These are phyloP conservation scores for Characodon lateralis DNA, from an alignment of 2,797 vertebrate genomes.

Conservation along the genomic window DNA sequence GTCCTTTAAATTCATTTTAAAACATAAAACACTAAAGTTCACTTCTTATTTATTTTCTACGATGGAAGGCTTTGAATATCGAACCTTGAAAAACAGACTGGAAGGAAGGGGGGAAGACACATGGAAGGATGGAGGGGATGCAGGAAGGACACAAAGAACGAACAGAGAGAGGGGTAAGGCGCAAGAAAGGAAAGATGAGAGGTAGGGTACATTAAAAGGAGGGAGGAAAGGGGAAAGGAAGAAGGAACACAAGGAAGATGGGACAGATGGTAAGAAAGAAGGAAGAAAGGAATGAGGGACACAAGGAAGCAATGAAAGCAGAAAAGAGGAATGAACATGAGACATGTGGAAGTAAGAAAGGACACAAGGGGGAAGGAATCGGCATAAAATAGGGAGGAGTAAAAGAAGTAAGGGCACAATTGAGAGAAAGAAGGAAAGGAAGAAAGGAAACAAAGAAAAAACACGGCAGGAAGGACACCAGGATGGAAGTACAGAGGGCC, in stretches of 20 bases:
- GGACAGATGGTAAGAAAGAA: not conserved
- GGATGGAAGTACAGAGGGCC: no score
- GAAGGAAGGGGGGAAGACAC: not conserved
- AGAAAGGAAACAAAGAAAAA: not conserved
- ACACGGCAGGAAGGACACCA: no score
- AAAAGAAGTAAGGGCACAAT: not conserved
- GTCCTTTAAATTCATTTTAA: not conserved
- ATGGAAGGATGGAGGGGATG: not conserved
- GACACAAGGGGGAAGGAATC: no score
- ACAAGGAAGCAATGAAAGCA: no score
- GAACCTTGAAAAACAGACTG: not conserved
- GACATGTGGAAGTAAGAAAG: no score
- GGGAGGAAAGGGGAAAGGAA: not conserved
- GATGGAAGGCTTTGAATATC: conserved; percentile 1
- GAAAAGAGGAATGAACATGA: not conserved
- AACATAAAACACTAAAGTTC: not conserved
- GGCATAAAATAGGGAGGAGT: no score
- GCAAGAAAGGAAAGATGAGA: not conserved
- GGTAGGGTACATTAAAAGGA: no score
- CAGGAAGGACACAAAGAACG: not conserved
- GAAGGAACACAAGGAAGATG: not conserved
- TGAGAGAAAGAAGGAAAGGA: not conserved
- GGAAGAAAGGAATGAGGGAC: not conserved
- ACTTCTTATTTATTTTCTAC: not conserved
- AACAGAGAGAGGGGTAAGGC: not conserved